Percentiles rank a stretch among this genome's conserved stretches.
phyloP scores from a whole-genome alignment of 2,888 invertebrate genomes.

The Dilophus febrilis region DNA sequence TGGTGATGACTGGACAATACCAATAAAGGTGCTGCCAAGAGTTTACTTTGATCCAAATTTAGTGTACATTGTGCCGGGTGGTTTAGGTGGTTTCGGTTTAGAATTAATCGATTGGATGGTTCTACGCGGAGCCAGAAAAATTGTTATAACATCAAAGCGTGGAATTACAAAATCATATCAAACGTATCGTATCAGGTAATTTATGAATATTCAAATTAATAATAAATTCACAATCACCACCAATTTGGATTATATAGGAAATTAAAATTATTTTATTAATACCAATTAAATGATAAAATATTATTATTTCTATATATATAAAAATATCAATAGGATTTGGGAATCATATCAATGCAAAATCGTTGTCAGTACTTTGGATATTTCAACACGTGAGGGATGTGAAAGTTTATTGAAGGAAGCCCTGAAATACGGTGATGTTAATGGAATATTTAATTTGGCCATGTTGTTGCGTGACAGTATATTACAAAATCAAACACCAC shows the following conservation, averaged over 20 bases:
- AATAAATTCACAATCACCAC: too few species aligned
- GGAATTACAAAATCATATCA: conserved; percentile 75
- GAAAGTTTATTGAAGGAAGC: conserved; percentile 48
- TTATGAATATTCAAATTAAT: too few species aligned
- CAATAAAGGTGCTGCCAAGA: conserved; percentile 20
- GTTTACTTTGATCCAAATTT: conserved; percentile 20
- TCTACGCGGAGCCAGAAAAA: conserved; percentile 57
- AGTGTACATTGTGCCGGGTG: conserved; percentile 50
- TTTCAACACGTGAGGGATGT: conserved; percentile 52
- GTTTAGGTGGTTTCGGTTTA: conserved; percentile 83
- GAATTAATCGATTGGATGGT: conserved; percentile 79
- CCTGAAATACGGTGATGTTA: conserved; percentile 45
- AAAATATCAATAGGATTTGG: conserved; percentile 40
- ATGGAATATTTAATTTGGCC: conserved; percentile 80
- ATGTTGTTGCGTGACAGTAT: conserved; percentile 59
- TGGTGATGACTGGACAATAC: conserved; percentile 16
- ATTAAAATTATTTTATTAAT: too few species aligned
- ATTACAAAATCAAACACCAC: conserved; percentile 57
- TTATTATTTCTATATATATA: conserved; percentile 1
- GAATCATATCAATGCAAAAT: conserved; percentile 49
- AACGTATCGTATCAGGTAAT: conserved; percentile 45
- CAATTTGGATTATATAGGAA: too few species aligned
- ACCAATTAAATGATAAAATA: neutral
- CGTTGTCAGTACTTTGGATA: conserved; percentile 50
- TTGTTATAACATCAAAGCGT: conserved; percentile 64